phyloP scores from a whole-genome alignment of 1,140 invertebrate species.

The Pteromalus puparum region DNA sequence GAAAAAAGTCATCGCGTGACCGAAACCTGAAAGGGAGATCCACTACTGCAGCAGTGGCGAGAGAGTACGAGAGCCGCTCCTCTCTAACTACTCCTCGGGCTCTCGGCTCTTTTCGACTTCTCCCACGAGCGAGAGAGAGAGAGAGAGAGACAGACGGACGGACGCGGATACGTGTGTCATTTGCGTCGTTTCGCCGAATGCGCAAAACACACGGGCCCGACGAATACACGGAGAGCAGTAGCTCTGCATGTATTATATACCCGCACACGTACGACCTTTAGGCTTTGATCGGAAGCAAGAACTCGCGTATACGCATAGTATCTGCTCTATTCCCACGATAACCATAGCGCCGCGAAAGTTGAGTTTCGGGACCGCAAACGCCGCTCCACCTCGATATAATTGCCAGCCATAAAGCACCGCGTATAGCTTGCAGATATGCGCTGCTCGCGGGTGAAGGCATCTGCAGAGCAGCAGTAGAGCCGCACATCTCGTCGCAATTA shows the following conservation, averaged over 20 bases:
- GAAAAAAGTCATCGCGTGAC: conserved; percentile 70
- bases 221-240: too few species aligned
- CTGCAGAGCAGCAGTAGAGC: neutral
- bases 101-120: conserved; percentile 9
- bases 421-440: too few species aligned
- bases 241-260: neutral
- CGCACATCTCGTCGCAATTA: neutral
- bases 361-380: neutral
- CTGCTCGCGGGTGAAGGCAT: neutral
- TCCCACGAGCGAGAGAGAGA: conserved; percentile 11
- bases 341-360: neutral
- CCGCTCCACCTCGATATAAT: neutral
- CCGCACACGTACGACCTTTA: neutral
- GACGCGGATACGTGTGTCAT: neutral
- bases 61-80: neutral
- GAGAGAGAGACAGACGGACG: too few species aligned
- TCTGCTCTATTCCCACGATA: neutral
- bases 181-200: neutral
- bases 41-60: neutral
- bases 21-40: conserved; percentile 65
- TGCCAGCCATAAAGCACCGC: neutral
- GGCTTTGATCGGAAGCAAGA: neutral
- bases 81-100: neutral
- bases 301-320: neutral
- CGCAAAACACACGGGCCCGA: neutral